Evolutionary conservation across 2,888 invertebrate genomes (phyloP).

Genomic region (Hypomecis atomaria): DNA sequence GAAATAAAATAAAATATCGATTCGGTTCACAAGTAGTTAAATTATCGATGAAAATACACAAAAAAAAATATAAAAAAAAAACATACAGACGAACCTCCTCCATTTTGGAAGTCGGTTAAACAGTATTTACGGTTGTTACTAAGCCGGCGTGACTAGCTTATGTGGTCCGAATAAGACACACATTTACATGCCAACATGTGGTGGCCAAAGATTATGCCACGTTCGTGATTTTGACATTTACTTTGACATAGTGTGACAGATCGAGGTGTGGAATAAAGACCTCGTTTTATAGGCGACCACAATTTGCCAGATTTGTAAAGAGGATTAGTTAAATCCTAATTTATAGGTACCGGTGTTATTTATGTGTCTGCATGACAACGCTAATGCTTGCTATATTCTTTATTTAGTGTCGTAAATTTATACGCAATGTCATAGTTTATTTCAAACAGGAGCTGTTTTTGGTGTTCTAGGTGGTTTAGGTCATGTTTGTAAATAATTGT

Average conservation of each 20-base stretch:
- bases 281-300: constrained; percentile 41
- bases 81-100: too few species aligned
- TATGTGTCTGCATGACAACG: constrained; percentile 30
- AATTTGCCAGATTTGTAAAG: constrained; percentile 42
- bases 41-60: too few species aligned
- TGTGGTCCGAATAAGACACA: constrained; percentile 27
- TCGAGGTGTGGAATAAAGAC: constrained; percentile 44
- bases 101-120: too few species aligned
- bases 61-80: too few species aligned
- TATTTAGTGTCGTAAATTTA: constrained; percentile 6
- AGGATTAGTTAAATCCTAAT: constrained; percentile 44
- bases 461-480: background rate
- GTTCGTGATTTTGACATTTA: constrained; percentile 19
- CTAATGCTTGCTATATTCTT: constrained; percentile 24
- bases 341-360: constrained; percentile 42
- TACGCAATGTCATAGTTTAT: constrained; percentile 7
- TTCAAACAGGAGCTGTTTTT: constrained; percentile 5
- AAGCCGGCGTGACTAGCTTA: constrained; percentile 8
- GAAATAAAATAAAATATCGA: too few species aligned
- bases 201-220: constrained; percentile 10
- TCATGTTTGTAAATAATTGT: background rate
- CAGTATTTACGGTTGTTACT: background rate
- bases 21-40: too few species aligned
- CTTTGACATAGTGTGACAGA: constrained; percentile 33
- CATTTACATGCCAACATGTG: constrained; percentile 17